A percentile compares a stretch with the other conserved stretches of the same genome.
Conservation (phyloP, 1,140 invertebrate genomes). For the Araneus ventricosus region DNA sequence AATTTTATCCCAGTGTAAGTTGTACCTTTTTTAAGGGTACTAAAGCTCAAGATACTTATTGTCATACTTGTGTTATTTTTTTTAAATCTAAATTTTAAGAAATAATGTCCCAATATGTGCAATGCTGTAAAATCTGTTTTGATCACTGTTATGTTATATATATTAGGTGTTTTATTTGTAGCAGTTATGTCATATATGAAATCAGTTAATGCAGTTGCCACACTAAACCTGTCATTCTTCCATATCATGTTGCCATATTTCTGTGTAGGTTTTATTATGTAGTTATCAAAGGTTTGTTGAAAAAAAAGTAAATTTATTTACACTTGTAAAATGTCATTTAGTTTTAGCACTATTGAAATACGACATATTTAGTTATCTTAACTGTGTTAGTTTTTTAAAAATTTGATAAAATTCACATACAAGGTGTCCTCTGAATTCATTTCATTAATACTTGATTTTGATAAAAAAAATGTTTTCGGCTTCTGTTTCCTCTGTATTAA, state of each 20-base stretch:
- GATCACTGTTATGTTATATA: constrained; percentile 5
- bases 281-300: not conserved
- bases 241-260: constrained; percentile 29
- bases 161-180: constrained; percentile 16
- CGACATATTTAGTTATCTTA: no score
- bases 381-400: no score
- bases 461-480: no score
- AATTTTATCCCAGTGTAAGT: constrained; percentile 17
- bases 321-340: no score
- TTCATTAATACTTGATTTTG: no score
- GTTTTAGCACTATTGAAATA: no score
- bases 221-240: not conserved
- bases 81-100: not conserved
- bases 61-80: constrained; percentile 23
- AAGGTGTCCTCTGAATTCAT: no score
- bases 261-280: constrained; percentile 10
- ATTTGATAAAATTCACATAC: no score
- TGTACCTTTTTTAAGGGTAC: not conserved
- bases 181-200: not conserved
- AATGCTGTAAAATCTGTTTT: constrained; percentile 23
- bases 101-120: not conserved
- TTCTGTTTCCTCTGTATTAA: no score
- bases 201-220: not conserved
- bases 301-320: not conserved
- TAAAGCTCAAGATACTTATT: constrained; percentile 51